Base-by-base conservation (phyloP, 1,140 invertebrate species). In the Battus philenor region DNA sequence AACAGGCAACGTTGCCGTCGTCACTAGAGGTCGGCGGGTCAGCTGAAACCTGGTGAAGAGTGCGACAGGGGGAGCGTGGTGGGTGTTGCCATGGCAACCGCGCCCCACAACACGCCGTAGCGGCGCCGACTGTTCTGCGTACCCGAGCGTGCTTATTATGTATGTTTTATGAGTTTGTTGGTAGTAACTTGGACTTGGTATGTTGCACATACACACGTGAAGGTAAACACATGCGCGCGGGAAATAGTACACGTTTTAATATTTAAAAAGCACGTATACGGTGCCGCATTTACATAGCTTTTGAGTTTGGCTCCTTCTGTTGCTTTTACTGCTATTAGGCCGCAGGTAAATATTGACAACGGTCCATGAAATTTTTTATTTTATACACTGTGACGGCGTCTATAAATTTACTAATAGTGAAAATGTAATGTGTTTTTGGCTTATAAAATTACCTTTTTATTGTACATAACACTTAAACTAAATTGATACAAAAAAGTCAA, bases 101-200 rank as follows among this genome's bases (percentile, higher is more conserved):
- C 59, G 69, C 72, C 74, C 72, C 74, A 81, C 74, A 83, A 83
- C 79, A 83, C 79, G 79, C 72, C 79, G 68, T 47, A 52, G 65
- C 66, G 79, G 79, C 76, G 79, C 76, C 79, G 58, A 53, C 52
- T 53, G 46, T 49, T 48, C 67, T 67, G 58, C 65, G 68, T 60
- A 54, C 55, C 55, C 44, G 44, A 39, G 24, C 59, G 41, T 48
- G 48, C 63, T 65, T 58, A 65, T 59, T 68, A 71, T 70, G 65
- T 77, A 76, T 76, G 67, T 72, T 74, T 78, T 73, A 76, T 73
- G 68, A 65, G 71, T 74, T 73, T 72, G 70, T 60, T 68, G 65
- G 53, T 66, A 60, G 55, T 60, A 57, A 68, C 55, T 60, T 50
- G 56, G 49, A 68, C 66, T 65, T n/a, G n/a, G n/a, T n/a, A n/a